Conservation (phyloP, 2,113 vertebrate species). For the Semicossyphus pulcher region DNA sequence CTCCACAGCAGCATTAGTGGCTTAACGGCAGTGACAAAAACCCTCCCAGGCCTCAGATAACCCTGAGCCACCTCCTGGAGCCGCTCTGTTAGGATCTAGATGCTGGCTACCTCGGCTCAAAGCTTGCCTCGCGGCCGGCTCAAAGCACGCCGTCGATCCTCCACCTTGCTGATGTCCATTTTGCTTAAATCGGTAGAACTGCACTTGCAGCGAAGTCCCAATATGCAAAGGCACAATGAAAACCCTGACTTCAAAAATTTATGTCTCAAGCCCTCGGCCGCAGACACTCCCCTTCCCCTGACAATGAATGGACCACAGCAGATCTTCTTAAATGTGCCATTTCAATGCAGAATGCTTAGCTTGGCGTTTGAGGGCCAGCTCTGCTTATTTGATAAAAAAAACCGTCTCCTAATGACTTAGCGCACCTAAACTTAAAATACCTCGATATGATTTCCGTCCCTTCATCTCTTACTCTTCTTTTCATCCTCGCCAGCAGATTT, state of each 20-base stretch:
- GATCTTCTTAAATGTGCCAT: conserved; percentile 82
- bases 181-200: conserved; percentile 79
- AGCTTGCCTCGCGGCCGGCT: conserved; percentile 29
- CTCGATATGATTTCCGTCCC: conserved; percentile 79
- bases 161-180: conserved; percentile 83
- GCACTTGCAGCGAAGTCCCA: conserved; percentile 81
- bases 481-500: conserved; percentile 80
- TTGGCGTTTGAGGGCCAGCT: conserved; percentile 72
- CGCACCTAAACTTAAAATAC: conserved; percentile 78
- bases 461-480: conserved; percentile 72
- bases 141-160: conserved; percentile 55
- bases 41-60: conserved; percentile 67
- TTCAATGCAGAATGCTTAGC: conserved; percentile 84
- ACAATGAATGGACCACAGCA: conserved; percentile 80
- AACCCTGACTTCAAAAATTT: conserved; percentile 83
- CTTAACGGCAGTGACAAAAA: conserved; percentile 35
- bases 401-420: conserved; percentile 74
- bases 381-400: conserved; percentile 79
- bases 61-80: conserved; percentile 64
- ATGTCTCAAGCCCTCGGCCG: conserved; percentile 78
- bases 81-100: conserved; percentile 35
- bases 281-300: conserved; percentile 66
- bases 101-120: conserved; percentile 51
- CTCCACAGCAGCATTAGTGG: conserved; percentile 65
- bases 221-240: conserved; percentile 83